Evolutionary conservation across 2,888 invertebrate species (phyloP).

Genomic region (Parelbella ahira): DNA sequence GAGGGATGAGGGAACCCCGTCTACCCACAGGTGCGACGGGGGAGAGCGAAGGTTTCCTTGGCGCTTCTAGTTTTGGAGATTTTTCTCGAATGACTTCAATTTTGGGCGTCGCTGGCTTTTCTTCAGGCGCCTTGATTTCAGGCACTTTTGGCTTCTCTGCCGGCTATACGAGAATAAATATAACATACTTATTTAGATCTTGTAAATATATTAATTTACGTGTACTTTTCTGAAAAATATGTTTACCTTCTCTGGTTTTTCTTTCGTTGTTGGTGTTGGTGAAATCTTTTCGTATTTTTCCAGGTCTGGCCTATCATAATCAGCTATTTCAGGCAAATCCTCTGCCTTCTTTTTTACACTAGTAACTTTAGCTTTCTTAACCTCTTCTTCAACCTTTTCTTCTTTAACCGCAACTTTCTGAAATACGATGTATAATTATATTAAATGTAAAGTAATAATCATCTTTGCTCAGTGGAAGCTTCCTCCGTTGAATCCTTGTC

Average conservation of each 20-base stretch:
- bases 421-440: slow-evolving; percentile 38
- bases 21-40: slow-evolving; percentile 71
- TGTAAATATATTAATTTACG: background rate
- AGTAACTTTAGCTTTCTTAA: slow-evolving; percentile 69
- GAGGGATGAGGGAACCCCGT: slow-evolving; percentile 93
- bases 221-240: no score
- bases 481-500: no score
- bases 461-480: no score
- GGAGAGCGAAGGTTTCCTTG: slow-evolving; percentile 87
- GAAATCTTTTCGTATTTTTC: slow-evolving; percentile 84
- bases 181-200: background rate
- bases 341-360: slow-evolving; percentile 77
- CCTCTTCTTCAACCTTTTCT: slow-evolving; percentile 68
- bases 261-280: slow-evolving; percentile 71
- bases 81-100: slow-evolving; percentile 93
- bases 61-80: slow-evolving; percentile 83
- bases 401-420: slow-evolving; percentile 74
- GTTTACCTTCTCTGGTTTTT: slow-evolving; percentile 69
- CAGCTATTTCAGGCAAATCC: slow-evolving; percentile 83
- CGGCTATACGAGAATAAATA: slow-evolving; percentile 32
- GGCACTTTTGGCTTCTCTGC: slow-evolving; percentile 75
- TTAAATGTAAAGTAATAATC: no score
- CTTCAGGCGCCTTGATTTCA: slow-evolving; percentile 85
- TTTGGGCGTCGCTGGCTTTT: slow-evolving; percentile 84
- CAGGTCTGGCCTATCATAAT: slow-evolving; percentile 87